Percentiles rank a stretch among this genome's conserved stretches.
Evolutionary conservation across 1,140 invertebrate genomes (phyloP).

Genomic region (Idris sp.): DNA sequence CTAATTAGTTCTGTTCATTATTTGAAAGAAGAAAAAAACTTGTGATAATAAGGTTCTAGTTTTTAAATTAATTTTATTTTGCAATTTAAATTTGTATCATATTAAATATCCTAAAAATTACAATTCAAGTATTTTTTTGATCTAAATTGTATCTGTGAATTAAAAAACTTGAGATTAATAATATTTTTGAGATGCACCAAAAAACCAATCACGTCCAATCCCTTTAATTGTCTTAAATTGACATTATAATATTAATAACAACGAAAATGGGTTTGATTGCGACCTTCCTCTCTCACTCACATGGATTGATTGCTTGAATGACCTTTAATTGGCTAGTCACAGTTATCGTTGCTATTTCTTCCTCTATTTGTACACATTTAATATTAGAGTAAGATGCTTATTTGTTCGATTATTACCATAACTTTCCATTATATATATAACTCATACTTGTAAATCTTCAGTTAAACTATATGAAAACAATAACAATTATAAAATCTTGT

Average conservation of each 20-base stretch:
- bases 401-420: constrained; percentile 16
- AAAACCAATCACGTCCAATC: constrained; percentile 4
- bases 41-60: too few species aligned
- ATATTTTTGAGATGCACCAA: constrained; percentile 8
- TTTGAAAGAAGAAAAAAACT: too few species aligned
- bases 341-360: constrained; percentile 55
- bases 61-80: too few species aligned
- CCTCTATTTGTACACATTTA: constrained; percentile 41
- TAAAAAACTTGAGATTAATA: constrained; percentile 1
- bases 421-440: not conserved
- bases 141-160: too few species aligned
- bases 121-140: too few species aligned
- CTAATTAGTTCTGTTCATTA: too few species aligned
- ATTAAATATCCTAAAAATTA: too few species aligned
- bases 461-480: too few species aligned
- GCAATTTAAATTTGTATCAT: too few species aligned
- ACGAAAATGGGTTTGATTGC: constrained; percentile 59
- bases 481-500: too few species aligned
- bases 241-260: constrained; percentile 48
- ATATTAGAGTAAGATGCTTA: constrained; percentile 13
- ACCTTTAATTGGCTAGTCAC: constrained; percentile 58
- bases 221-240: constrained; percentile 45
- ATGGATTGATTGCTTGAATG: constrained; percentile 61
- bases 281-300: constrained; percentile 57
- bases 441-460: too few species aligned